These are phyloP conservation scores for Gavia stellata DNA, from an alignment of 2,113 vertebrate species.

Conservation along the genomic window DNA sequence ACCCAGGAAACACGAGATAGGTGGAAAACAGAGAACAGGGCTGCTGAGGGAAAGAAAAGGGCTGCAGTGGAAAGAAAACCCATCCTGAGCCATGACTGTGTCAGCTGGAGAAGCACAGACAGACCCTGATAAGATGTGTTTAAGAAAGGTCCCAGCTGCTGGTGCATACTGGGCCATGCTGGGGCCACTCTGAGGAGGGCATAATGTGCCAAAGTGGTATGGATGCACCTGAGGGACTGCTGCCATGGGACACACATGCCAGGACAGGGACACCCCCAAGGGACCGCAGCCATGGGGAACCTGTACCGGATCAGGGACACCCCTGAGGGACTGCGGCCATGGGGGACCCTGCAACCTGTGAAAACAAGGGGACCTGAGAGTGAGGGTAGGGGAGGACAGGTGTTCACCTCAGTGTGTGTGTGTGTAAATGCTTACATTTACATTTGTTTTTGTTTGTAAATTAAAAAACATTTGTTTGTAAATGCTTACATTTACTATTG, in stretches of 20 bases:
- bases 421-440: not conserved
- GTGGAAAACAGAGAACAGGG: not conserved
- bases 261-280: fast-evolving
- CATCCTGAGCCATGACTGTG: not conserved
- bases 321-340: not conserved
- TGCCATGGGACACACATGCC: fast-evolving
- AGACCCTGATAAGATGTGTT: not conserved
- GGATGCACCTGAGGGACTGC: not conserved
- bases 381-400: fast-evolving
- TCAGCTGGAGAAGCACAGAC: not conserved
- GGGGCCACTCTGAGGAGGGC: not conserved
- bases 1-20: not conserved
- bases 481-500: not conserved
- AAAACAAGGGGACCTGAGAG: not conserved
- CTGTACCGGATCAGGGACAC: fast-evolving
- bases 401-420: fast-evolving
- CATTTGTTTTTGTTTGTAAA: too few species aligned
- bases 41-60: not conserved
- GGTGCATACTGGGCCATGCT: too few species aligned
- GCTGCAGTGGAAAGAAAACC: not conserved
- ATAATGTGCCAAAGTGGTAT: not conserved
- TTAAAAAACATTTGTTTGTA: too few species aligned
- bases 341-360: not conserved
- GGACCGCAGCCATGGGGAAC: not conserved
- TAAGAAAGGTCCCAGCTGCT: not conserved